Conservation (phyloP, 2,888 invertebrate genomes). For the Entomobrya multifasciata region DNA sequence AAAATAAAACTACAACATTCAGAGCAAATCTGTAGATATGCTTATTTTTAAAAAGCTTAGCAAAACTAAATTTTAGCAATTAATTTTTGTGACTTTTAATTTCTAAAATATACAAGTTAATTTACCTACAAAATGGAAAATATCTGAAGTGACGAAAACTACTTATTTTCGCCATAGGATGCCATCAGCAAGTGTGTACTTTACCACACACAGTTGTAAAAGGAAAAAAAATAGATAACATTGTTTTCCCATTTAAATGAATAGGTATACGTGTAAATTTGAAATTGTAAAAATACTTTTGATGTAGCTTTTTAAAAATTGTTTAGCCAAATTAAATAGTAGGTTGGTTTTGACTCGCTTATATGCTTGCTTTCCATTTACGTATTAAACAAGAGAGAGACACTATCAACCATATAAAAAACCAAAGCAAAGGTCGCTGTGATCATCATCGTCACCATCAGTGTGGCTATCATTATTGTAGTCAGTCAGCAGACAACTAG, state of each 20-base stretch:
- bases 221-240: neutral
- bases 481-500: neutral
- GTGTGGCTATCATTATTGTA: slow-evolving; percentile 6
- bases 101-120: neutral
- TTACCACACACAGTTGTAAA: slow-evolving; percentile 1
- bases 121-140: neutral
- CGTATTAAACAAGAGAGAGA: neutral
- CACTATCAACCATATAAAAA: neutral
- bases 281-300: neutral
- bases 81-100: neutral
- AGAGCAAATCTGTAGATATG: slow-evolving; percentile 2
- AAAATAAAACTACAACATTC: slow-evolving; percentile 7
- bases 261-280: slow-evolving; percentile 6
- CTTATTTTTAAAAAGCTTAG: neutral
- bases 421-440: neutral
- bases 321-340: slow-evolving; percentile 8
- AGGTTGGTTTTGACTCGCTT: neutral
- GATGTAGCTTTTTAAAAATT: neutral
- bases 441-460: neutral
- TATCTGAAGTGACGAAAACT: neutral
- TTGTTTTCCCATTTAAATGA: slow-evolving; percentile 29
- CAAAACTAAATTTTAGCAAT: neutral
- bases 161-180: slow-evolving; percentile 1
- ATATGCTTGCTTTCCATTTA: slow-evolving; percentile 1
- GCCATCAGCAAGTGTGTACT: neutral